These are phyloP conservation scores for Drosophila ercepeae DNA, from an alignment of 1,140 invertebrate genomes.

Conservation along the genomic window DNA sequence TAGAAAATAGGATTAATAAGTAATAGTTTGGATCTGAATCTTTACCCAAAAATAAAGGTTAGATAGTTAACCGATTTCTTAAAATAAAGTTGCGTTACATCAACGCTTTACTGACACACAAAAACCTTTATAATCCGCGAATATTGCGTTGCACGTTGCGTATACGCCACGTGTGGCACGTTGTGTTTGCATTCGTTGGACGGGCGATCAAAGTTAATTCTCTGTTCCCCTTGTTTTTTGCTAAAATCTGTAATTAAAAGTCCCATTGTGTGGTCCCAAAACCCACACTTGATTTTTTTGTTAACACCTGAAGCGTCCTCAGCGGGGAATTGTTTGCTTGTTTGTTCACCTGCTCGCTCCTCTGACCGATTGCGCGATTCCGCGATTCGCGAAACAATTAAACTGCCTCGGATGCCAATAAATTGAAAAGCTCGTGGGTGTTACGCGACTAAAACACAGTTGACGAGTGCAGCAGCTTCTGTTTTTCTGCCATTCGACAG, in stretches of 20 bases:
- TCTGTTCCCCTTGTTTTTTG: background rate
- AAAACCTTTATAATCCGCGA: too few species aligned
- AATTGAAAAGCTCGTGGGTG: conserved; percentile 45
- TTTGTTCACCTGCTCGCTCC: conserved; percentile 57
- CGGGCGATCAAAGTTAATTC: conserved; percentile 21
- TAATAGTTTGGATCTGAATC: background rate
- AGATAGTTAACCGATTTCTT: background rate
- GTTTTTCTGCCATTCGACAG: background rate
- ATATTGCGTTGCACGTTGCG: conserved; percentile 18
- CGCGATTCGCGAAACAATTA: conserved; percentile 44
- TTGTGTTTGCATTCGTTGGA: too few species aligned
- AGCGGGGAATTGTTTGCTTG: conserved; percentile 15
- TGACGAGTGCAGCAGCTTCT: background rate
- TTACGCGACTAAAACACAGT: conserved; percentile 30
- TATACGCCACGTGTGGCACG: conserved; percentile 13
- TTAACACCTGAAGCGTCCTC: conserved; percentile 19
- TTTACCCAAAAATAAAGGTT: background rate
- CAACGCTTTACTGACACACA: background rate
- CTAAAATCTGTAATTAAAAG: conserved; percentile 40
- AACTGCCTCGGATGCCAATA: conserved; percentile 51
- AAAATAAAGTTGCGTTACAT: background rate
- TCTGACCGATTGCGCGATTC: conserved; percentile 11
- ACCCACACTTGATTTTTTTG: background rate
- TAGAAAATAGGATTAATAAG: conserved; percentile 24
- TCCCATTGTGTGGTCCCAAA: background rate